Base-by-base conservation (phyloP, 1,140 invertebrate species). In the Drosophila pallidifrons region DNA sequence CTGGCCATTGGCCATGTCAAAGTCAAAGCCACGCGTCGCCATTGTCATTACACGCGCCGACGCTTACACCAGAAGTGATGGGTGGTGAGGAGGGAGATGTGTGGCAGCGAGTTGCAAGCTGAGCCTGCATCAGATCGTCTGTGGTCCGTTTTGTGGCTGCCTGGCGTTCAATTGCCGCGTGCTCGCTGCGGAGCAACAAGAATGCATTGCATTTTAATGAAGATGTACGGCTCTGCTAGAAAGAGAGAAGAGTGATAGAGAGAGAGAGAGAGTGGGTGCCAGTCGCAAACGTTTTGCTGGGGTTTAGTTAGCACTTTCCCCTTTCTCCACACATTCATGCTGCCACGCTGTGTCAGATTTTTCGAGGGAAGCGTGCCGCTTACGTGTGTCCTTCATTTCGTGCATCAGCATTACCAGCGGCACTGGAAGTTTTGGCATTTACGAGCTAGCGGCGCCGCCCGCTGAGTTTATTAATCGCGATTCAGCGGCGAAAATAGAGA, bases 121-220 rank as follows among this genome's bases (percentile, higher is more conserved):
- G 15, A 55, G 65, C 32, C 54, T 47, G 45, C 30, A 13, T 38
- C 51, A 41, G 64, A 78, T 65, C 57, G 60, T 72, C 70, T 64
- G 76, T 43, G 77, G 61, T 60, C 59, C 38, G 63, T 45, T 54
- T 32, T 41, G 49, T 8, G 61, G 51, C 28, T 46, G 16, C 38
- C 67, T 55, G 11, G 20, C 20, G 66, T 70, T 69, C 59, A 58
- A 64, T 64, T 74, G 65, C 65, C 55, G 63, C 28, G 55, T 54
- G 38, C 60, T 30, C 16, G 11, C 41, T 64, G 66, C 79, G 73
- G 71, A 41, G 64, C 54, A 16, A 55, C 64, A 83, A 81, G 80
- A 71, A 81, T 89, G 81, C 81, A 89, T 83, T 88, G 83, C 85
- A 88, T 89, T 88, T 88, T 88, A 88, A 88, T 88, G 83, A 88